Evolutionary conservation across 2,113 vertebrate species (phyloP).

Genomic region (Choloepus hoffmanni): DNA sequence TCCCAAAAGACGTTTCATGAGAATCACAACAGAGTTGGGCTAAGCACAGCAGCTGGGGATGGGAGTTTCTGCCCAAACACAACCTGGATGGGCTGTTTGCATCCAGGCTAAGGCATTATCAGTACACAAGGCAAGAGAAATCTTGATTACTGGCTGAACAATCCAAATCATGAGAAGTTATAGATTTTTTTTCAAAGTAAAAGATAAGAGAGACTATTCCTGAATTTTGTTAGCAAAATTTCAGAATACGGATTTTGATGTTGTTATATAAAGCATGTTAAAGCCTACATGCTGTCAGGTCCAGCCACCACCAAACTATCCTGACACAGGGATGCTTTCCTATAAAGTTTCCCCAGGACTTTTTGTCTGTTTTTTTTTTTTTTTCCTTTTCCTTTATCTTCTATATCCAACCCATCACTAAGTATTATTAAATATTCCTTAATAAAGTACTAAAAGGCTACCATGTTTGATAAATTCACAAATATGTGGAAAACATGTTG

Average conservation of each 20-base stretch:
- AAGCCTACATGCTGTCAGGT: neutral
- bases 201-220: neutral
- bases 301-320: neutral
- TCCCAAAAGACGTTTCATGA: neutral
- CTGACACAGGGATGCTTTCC: neutral
- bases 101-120: neutral
- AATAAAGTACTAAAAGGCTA: neutral
- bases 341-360: neutral
- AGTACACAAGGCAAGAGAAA: neutral
- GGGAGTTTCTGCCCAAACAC: neutral
- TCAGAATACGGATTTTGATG: neutral
- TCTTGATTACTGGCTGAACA: neutral
- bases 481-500: neutral
- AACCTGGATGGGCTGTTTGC: neutral
- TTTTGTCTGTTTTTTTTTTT: neutral
- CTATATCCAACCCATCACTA: neutral
- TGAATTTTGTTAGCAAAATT: neutral
- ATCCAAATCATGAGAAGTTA: neutral
- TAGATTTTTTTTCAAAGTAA: neutral
- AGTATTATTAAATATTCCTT: neutral
- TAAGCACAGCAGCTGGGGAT: neutral
- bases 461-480: neutral
- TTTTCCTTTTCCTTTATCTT: neutral
- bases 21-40: neutral
- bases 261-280: neutral